phyloP scores from a whole-genome alignment of 2,113 vertebrate species.

The Chiloscyllium plagiosum region DNA sequence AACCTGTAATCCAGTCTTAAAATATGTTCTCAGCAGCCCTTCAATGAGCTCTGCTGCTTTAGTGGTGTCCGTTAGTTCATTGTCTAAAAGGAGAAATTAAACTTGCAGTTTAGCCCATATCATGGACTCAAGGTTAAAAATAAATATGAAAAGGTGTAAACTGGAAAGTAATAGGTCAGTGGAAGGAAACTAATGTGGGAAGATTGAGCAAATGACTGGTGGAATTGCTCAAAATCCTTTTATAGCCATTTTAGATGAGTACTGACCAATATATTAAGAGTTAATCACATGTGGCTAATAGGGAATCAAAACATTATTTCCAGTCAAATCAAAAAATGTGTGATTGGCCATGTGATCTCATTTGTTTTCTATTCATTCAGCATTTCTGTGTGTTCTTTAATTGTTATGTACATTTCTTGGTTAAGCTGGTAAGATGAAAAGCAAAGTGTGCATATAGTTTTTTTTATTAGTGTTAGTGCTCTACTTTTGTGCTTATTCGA shows the following conservation, averaged over 20 bases:
- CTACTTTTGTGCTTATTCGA: not conserved
- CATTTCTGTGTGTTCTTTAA: not conserved
- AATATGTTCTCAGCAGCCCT: not conserved
- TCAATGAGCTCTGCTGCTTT: not conserved
- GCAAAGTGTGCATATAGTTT: not conserved
- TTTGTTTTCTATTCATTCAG: not conserved
- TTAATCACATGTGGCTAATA: not conserved
- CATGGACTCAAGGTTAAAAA: not conserved
- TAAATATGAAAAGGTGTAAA: not conserved
- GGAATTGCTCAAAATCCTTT: not conserved
- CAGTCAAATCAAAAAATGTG: not conserved
- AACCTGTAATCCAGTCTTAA: not conserved
- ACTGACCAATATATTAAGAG: not conserved
- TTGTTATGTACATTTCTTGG: not conserved
- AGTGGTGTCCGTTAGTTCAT: not conserved
- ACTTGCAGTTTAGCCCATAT: not conserved
- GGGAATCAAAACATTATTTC: not conserved
- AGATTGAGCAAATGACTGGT: not conserved
- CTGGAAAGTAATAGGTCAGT: not conserved
- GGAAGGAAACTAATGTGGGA: not conserved
- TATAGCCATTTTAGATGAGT: not conserved
- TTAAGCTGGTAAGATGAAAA: not conserved
- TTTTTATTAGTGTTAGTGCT: not conserved
- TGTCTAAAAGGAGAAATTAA: not conserved
- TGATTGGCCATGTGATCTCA: not conserved